Conservation (phyloP, 2,888 invertebrate genomes). For the Lasioglossum malachurum region DNA sequence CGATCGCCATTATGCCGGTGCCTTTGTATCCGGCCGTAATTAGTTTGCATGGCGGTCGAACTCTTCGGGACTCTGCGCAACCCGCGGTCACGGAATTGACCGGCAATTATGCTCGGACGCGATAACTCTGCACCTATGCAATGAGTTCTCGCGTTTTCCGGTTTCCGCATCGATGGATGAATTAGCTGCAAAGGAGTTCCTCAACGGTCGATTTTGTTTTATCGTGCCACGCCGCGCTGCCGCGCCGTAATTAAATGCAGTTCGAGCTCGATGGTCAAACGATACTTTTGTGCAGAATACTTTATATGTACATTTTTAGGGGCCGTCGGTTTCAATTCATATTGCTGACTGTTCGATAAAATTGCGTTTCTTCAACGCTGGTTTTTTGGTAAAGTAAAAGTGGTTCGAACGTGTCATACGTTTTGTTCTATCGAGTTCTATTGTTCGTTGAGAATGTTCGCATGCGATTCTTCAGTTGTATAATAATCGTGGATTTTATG, state of each 20-base stretch:
- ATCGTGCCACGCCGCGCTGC: not conserved
- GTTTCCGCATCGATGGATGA: not conserved
- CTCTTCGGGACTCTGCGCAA: conserved; percentile 37
- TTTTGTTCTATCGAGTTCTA: no score
- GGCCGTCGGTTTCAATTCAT: not conserved
- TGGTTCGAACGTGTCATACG: no score
- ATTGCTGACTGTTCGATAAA: not conserved
- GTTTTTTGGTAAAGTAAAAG: no score
- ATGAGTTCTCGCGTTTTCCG: not conserved
- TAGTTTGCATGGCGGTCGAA: conserved; percentile 51
- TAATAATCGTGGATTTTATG: no score
- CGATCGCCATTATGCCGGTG: conserved; percentile 52
- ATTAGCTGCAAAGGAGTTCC: not conserved
- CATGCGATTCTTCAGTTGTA: no score
- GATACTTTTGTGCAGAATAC: not conserved
- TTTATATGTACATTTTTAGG: not conserved
- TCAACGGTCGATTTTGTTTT: not conserved
- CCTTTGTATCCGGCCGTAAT: conserved; percentile 61
- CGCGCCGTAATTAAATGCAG: not conserved
- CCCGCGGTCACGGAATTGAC: conserved; percentile 32
- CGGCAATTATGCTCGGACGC: conserved; percentile 47
- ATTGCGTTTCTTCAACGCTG: not conserved
- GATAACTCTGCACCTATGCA: conserved; percentile 26
- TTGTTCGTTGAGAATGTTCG: no score
- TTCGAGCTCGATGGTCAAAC: conserved; percentile 1